phyloP scores from a whole-genome alignment of 2,797 vertebrate species.

The Paramormyrops hopkinsi region DNA sequence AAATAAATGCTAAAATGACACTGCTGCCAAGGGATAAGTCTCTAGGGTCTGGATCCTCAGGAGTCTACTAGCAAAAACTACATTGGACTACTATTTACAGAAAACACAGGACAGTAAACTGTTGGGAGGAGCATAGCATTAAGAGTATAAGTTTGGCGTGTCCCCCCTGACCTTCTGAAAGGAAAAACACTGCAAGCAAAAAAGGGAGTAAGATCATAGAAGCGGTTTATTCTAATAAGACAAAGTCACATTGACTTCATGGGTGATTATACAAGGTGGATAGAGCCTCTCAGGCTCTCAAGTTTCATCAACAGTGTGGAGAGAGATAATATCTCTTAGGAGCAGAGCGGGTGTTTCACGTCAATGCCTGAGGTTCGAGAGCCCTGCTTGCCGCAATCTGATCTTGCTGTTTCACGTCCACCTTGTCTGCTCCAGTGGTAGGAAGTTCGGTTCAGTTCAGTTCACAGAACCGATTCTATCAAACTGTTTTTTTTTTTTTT shows the following conservation, averaged over 20 bases:
- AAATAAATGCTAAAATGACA: neutral
- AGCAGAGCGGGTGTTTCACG: neutral
- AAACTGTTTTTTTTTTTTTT: neutral
- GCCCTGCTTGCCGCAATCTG: neutral
- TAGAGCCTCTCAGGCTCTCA: neutral
- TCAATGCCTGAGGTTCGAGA: neutral
- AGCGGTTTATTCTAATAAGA: neutral
- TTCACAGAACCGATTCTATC: neutral
- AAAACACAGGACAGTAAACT: constrained; percentile 36
- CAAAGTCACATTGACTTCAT: neutral
- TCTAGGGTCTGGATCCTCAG: neutral
- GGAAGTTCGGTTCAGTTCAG: neutral
- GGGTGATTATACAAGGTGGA: neutral
- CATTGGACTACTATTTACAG: constrained; percentile 48
- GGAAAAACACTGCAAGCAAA: neutral
- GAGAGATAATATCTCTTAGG: neutral
- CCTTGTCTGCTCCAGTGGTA: no score
- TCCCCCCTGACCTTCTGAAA: neutral
- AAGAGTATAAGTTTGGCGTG: neutral
- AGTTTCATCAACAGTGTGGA: neutral
- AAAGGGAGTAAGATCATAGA: neutral
- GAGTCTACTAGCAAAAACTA: constrained; percentile 15
- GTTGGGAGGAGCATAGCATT: neutral
- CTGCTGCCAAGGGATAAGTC: neutral
- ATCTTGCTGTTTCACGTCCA: neutral